Base-by-base conservation (phyloP, 1,140 invertebrate genomes). In the Daktulosphaira vitifoliae region DNA sequence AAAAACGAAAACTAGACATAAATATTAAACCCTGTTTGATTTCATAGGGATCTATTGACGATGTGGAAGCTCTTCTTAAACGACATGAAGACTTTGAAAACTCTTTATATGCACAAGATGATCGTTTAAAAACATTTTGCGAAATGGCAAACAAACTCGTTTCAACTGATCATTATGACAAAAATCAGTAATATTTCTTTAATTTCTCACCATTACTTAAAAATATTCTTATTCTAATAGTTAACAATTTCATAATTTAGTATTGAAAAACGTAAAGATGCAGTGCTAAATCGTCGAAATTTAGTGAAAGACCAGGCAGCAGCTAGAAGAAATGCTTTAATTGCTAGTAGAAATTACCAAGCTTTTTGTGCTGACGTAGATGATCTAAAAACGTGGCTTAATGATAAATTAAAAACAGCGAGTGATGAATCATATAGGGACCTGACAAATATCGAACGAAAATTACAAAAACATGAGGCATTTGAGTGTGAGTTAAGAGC, bases 401-500 rank as follows among this genome's bases (percentile, higher is more conserved):
- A 84, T 33, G 94, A 97, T 71, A 99, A 98, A 77, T 83, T 88
- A 67, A 87, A 87, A 74, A 88, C 88, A 3, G 92, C 93, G 0
- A 85, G 85, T 5, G 95, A 98, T 71, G 92, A 97, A 72, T 93
- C 87, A 59, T 96, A 96, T 73, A 81, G 90, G 25, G 94, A 98
- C 72, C 77, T 96, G 16, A 87, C 83, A 39, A 96, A 97, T 73
- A 77, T 98, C 39, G 90, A 93, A 66, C 80, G 92, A 2, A 98
- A 98, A 74, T 77, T 98, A 2, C 92, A 98, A 74, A 97, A 97
- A 73, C 96, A 99, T 73, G 93, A 98, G 75, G 96, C 95, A 0
- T 98, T 98, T 74, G 93, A 98, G 72, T 80, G 94, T 18, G 96
- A 99, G 74, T 75, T 99, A 6, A 81, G 89, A 39, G 89, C 92